Base-by-base conservation (phyloP, 2,113 vertebrate species). In the Lipophrys pholis region DNA sequence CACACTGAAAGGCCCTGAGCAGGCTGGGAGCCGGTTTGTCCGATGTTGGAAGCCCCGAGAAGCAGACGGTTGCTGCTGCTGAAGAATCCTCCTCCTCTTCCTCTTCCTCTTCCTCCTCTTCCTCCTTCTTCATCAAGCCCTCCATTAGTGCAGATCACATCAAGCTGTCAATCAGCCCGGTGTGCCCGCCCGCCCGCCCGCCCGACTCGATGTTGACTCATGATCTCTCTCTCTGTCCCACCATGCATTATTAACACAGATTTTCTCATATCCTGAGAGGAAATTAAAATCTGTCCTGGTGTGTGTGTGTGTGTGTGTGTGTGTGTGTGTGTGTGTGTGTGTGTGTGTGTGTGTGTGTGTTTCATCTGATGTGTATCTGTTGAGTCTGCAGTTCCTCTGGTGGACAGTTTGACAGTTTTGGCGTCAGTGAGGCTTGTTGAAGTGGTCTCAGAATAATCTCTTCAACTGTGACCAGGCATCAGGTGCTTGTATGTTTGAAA, bases 241-340 rank as follows among this genome's bases (percentile, higher is more conserved):
- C 59, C 83, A 76, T 85, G 87, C 83, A 80, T 91, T 92, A 90
- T 89, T 88, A 87, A 90, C 85, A 89, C 62, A 63, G 77, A 72
- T 63, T 84, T 85, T 91, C 87, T 89, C 88, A 93, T 93, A 92
- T 93, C 93, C 92, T 84, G 88, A 67, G 51, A 92, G 92, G 93
- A 94, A 93, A 93, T 94, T 74, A 93, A 93, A 89, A 76, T 73
- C 71, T 38, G 66, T 69, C 53, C 50, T 67, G 39, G 16, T 73
- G 61, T 45, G 15, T 59, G 15, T 36, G 12, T 50, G 16, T 51
- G 41, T 39, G 35, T n/a, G 64, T 60, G 42, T 46, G 42, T 66
- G 53, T 58, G 45, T 58, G 49, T 78, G 61, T 73, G 6, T 17
- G 21, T 30, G 21, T 30, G 21, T 30, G 21, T 30, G 49, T 78